Evolutionary conservation across 2,888 invertebrate species (phyloP).

Genomic region (Tillus elongatus): DNA sequence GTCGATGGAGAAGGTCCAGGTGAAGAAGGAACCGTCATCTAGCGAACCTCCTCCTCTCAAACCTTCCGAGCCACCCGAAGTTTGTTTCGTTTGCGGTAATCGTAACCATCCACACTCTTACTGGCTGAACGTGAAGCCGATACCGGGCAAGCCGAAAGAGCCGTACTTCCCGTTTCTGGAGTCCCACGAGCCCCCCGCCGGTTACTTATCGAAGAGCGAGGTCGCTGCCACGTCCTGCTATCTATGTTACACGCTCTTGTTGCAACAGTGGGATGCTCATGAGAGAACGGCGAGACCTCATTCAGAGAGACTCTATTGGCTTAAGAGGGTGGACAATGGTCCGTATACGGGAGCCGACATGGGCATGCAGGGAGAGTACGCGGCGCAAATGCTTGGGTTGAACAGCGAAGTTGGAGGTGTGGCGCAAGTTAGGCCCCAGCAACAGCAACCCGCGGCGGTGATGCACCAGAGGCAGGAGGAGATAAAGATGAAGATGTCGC

Average conservation of each 20-base stretch:
- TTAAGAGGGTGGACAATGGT: constrained; percentile 85
- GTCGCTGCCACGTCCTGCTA: constrained; percentile 65
- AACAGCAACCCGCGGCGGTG: no score
- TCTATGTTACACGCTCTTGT: constrained; percentile 76
- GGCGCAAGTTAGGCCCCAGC: no score
- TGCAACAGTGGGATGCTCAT: constrained; percentile 87
- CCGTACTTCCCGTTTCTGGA: constrained; percentile 89
- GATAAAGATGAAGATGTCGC: constrained; percentile 28
- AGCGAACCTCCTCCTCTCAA: constrained; percentile 17
- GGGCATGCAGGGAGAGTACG: constrained; percentile 79
- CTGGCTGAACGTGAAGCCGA: constrained; percentile 56
- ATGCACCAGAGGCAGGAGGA: no score
- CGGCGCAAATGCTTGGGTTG: constrained; percentile 76
- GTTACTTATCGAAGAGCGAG: constrained; percentile 48
- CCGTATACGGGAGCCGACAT: constrained; percentile 84
- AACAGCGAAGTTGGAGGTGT: no score
- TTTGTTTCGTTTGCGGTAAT: constrained; percentile 68
- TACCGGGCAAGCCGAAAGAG: constrained; percentile 58
- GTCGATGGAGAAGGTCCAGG: constrained; percentile 48
- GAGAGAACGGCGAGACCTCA: constrained; percentile 71
- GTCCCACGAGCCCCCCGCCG: constrained; percentile 75
- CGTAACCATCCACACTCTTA: constrained; percentile 54
- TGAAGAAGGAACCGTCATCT: constrained; percentile 42
- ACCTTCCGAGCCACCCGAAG: constrained; percentile 26
- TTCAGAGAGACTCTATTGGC: constrained; percentile 81